Conservation (phyloP, 2,888 invertebrate genomes). For the Ectemnius cavifrons region DNA sequence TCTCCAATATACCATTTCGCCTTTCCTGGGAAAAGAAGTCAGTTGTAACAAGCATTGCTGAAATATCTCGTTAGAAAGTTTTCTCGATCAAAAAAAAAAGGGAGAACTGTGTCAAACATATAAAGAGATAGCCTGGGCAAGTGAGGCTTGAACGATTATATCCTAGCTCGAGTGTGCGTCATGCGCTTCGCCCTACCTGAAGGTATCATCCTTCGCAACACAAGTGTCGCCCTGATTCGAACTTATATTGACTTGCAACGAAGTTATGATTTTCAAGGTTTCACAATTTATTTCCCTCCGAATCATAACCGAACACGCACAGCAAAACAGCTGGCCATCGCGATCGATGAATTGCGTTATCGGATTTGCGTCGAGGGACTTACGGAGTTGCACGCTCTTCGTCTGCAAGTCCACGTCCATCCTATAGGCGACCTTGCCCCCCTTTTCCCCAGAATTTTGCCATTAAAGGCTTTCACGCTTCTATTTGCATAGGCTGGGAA, state of each 20-base stretch:
- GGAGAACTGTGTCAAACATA: not conserved
- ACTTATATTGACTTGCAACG: no score
- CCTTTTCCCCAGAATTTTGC: not conserved
- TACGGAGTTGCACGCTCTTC: no score
- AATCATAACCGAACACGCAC: no score
- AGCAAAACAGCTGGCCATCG: no score
- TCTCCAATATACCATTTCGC: no score
- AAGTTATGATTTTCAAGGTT: no score
- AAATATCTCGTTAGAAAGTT: slow-evolving; percentile 8
- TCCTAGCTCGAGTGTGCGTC: not conserved
- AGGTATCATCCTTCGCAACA: no score
- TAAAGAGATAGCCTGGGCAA: not conserved
- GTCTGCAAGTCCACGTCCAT: slow-evolving; percentile 12
- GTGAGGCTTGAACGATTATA: not conserved
- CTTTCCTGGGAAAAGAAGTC: not conserved
- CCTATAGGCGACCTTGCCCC: not conserved
- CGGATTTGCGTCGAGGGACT: no score
- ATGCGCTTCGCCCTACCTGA: not conserved
- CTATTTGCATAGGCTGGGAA: not conserved
- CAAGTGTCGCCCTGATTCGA: no score
- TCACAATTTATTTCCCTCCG: no score
- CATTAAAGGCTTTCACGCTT: not conserved
- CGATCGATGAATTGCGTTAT: no score
- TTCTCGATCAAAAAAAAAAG: not conserved
- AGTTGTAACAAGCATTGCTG: not conserved